Conservation (phyloP, 2,797 vertebrate genomes). For the Psittacula echo region DNA sequence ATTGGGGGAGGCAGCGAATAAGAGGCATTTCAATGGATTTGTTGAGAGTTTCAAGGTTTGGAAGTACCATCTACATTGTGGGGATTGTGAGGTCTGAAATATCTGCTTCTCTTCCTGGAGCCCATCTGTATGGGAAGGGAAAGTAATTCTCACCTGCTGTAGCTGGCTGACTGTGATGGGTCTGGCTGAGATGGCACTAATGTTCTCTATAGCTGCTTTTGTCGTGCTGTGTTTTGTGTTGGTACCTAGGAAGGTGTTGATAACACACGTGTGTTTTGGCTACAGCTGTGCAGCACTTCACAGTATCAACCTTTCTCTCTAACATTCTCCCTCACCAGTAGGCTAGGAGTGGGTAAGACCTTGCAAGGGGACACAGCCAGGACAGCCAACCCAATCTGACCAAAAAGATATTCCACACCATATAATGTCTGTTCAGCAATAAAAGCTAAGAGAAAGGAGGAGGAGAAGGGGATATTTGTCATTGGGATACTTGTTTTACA, state of each 20-base stretch:
- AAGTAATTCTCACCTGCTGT: background rate
- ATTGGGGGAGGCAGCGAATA: background rate
- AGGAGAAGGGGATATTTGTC: background rate
- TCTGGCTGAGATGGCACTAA: background rate
- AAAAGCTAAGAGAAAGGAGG: background rate
- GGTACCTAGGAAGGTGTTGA: background rate
- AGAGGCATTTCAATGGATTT: background rate
- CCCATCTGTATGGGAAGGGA: background rate
- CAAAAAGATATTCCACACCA: background rate
- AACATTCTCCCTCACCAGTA: too few relatives aligned
- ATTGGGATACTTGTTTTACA: background rate
- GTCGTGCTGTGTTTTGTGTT: background rate
- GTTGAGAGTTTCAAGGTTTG: background rate
- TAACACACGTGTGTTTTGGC: background rate
- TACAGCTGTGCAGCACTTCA: background rate
- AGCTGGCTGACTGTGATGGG: background rate
- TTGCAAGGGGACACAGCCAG: background rate
- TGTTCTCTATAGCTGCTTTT: background rate
- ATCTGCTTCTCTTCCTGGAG: background rate
- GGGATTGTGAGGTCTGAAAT: background rate
- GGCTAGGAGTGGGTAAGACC: background rate
- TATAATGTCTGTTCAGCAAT: background rate
- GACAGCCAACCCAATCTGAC: too few relatives aligned
- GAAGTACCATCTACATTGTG: background rate
- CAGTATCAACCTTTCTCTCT: background rate